Evolutionary conservation across 1,140 invertebrate genomes (phyloP).

Genomic region (Drosophila navojoa): DNA sequence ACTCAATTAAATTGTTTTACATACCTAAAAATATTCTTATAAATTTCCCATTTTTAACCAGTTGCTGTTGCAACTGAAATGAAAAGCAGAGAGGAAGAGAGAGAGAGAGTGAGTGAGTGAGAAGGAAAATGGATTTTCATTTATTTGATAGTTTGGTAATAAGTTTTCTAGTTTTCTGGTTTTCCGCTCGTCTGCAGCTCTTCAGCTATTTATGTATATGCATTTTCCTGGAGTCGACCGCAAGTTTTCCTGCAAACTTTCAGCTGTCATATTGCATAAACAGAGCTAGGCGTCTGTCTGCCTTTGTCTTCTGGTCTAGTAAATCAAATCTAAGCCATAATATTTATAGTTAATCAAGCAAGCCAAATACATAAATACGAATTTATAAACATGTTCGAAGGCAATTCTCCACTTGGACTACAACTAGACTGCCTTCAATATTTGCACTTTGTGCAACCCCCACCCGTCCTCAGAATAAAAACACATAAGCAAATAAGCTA

Average conservation of each 20-base stretch:
- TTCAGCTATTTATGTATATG: slow-evolving; percentile 31
- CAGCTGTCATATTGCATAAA: slow-evolving; percentile 25
- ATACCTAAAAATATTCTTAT: slow-evolving; percentile 1
- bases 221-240: slow-evolving; percentile 22
- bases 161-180: slow-evolving; percentile 24
- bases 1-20: slow-evolving; percentile 13
- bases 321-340: slow-evolving; percentile 67
- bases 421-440: slow-evolving; percentile 44
- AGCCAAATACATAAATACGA: slow-evolving; percentile 76
- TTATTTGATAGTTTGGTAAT: slow-evolving; percentile 20
- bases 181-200: not conserved
- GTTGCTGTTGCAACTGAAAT: not conserved
- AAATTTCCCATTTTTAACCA: not conserved
- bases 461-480: slow-evolving; percentile 4
- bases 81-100: not conserved
- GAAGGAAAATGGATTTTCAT: not conserved
- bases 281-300: not conserved
- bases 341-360: slow-evolving; percentile 81
- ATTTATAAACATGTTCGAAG: slow-evolving; percentile 71
- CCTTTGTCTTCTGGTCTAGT: slow-evolving; percentile 8
- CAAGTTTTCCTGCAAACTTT: slow-evolving; percentile 27
- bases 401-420: slow-evolving; percentile 21
- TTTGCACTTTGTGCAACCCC: slow-evolving; percentile 45
- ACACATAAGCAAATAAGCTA: slow-evolving; percentile 62
- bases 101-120: not conserved